These are phyloP conservation scores for Neodon shergylaensis DNA, from an alignment of 2,113 vertebrate genomes.

Conservation along the genomic window DNA sequence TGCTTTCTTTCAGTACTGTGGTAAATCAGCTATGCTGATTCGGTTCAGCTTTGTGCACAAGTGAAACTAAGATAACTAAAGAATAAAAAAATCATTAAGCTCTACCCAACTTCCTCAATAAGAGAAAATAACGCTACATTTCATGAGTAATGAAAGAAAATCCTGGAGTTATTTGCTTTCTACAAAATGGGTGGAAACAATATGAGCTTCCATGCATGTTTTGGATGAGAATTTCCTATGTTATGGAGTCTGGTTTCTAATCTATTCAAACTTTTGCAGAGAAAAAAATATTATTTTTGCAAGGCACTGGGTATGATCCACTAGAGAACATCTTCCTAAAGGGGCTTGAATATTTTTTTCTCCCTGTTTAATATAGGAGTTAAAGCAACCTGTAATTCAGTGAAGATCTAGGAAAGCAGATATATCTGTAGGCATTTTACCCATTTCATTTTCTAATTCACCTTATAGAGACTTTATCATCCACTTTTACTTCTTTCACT, in stretches of 20 bases:
- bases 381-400: not conserved
- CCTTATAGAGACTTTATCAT: not conserved
- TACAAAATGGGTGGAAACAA: slow-evolving; percentile 10
- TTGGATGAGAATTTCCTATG: not conserved
- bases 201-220: slow-evolving; percentile 1
- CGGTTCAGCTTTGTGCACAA: not conserved
- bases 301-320: not conserved
- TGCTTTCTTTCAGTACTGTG: not conserved
- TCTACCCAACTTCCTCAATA: not conserved
- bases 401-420: not conserved
- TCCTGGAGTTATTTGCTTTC: not conserved
- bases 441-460: not conserved
- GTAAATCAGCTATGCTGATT: not conserved
- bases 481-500: not conserved
- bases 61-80: not conserved
- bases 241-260: not conserved
- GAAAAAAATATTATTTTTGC: slow-evolving; percentile 5
- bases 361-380: not conserved
- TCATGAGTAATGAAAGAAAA: slow-evolving; percentile 3
- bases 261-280: not conserved
- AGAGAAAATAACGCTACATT: not conserved
- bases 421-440: not conserved
- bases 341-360: not conserved
- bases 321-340: not conserved
- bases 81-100: not conserved